Evolutionary conservation across 2,113 vertebrate genomes (phyloP).

Genomic region (Shinisaurus crocodilurus): DNA sequence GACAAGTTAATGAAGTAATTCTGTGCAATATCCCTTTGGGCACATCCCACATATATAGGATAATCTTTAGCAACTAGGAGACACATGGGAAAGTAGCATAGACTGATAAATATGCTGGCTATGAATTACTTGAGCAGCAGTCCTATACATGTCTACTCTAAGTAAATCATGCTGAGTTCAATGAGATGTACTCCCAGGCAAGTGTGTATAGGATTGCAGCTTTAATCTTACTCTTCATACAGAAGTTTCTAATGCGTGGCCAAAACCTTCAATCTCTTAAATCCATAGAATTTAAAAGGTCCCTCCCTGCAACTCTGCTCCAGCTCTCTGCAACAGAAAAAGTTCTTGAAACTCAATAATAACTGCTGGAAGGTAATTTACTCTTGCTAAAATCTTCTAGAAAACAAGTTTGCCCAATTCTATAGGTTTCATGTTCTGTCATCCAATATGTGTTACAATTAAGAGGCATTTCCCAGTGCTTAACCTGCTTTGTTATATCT

Average conservation of each 20-base stretch:
- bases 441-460: not conserved
- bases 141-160: not conserved
- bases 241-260: not conserved
- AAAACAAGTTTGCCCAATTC: not conserved
- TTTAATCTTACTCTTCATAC: not conserved
- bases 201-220: not conserved
- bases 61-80: not conserved
- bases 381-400: not conserved
- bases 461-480: not conserved
- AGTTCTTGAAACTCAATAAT: too few relatives aligned
- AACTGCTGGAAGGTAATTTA: not conserved
- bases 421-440: not conserved
- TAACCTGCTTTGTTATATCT: not conserved
- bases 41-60: not conserved
- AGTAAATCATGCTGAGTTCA: not conserved
- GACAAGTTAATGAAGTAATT: not conserved
- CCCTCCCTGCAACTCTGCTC: not conserved
- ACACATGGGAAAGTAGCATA: rapidly evolving
- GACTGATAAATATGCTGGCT: not conserved
- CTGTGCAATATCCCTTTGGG: not conserved
- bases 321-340: not conserved
- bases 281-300: not conserved
- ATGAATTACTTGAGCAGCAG: not conserved
- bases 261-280: not conserved
- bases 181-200: not conserved